These are phyloP conservation scores for Trogon melanurus DNA, from an alignment of 2,113 vertebrate genomes.

Conservation along the genomic window DNA sequence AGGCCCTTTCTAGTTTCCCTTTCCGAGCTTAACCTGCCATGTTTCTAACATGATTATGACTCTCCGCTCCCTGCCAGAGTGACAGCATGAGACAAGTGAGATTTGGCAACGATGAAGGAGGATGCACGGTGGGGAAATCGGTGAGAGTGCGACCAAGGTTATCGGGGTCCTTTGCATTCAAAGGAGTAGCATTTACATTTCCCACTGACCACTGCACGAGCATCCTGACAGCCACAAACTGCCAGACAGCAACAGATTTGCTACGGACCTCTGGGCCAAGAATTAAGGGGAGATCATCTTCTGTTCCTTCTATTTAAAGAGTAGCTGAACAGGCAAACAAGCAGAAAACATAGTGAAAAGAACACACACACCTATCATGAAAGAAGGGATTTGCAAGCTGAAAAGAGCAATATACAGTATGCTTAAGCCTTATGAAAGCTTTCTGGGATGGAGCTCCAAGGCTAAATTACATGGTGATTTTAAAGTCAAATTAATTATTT, in stretches of 20 bases:
- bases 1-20: neutral
- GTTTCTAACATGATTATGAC: constrained; percentile 12
- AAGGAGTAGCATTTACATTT: constrained; percentile 19
- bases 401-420: neutral
- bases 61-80: constrained; percentile 31
- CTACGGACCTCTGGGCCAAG: constrained; percentile 26
- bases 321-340: neutral
- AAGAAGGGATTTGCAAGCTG: neutral
- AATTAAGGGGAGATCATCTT: constrained; percentile 6
- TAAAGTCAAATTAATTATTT: neutral
- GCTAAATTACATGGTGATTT: neutral
- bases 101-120: neutral
- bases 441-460: neutral
- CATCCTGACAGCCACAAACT: neutral
- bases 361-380: neutral
- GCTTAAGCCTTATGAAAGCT: neutral
- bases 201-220: constrained; percentile 18
- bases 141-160: neutral
- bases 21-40: neutral
- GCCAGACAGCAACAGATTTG: constrained; percentile 28
- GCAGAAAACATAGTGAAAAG: constrained; percentile 4
- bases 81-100: constrained; percentile 46
- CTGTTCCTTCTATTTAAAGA: neutral
- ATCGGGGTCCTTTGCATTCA: constrained; percentile 24
- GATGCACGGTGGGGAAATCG: neutral